Conservation (phyloP, 2,888 invertebrate species). For the Monoplex corrugatus region DNA sequence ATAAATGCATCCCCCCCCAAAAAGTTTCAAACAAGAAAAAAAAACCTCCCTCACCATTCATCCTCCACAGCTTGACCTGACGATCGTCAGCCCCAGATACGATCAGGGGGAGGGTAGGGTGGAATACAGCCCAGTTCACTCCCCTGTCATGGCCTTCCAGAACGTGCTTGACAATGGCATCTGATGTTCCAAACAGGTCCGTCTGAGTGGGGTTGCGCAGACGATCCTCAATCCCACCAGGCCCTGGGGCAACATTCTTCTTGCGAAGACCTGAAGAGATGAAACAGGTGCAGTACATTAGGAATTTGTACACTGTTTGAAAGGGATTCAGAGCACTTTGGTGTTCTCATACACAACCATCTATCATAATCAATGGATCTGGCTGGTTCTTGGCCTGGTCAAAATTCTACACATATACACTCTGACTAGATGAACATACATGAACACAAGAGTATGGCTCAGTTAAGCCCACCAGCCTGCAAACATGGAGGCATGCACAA, state of each 20-base stretch:
- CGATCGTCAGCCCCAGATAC: constrained; percentile 99
- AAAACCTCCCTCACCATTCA: constrained; percentile 94
- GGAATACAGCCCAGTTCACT: constrained; percentile 99
- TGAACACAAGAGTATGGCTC: no score
- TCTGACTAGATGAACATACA: no score
- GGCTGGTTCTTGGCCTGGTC: no score
- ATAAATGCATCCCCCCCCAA: background rate
- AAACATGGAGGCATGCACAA: no score
- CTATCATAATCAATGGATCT: no score
- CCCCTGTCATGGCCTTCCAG: constrained; percentile 88
- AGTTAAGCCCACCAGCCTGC: no score
- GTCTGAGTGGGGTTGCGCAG: constrained; percentile 76
- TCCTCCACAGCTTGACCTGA: constrained; percentile 98
- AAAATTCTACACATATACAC: no score
- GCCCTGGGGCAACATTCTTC: constrained; percentile 98
- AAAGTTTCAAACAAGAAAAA: background rate
- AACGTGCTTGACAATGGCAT: constrained; percentile 86
- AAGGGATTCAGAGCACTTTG: no score
- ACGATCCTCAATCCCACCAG: constrained; percentile 89
- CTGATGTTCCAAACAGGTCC: constrained; percentile 94
- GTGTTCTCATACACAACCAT: no score
- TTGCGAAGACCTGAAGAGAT: constrained; percentile 88
- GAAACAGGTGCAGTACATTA: background rate
- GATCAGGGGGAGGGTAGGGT: constrained; percentile 95
- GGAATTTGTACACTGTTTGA: background rate